Percentiles rank a stretch among this genome's conserved stretches.
Evolutionary conservation across 2,888 invertebrate species (phyloP).

Genomic region (Pinctada fucata): DNA sequence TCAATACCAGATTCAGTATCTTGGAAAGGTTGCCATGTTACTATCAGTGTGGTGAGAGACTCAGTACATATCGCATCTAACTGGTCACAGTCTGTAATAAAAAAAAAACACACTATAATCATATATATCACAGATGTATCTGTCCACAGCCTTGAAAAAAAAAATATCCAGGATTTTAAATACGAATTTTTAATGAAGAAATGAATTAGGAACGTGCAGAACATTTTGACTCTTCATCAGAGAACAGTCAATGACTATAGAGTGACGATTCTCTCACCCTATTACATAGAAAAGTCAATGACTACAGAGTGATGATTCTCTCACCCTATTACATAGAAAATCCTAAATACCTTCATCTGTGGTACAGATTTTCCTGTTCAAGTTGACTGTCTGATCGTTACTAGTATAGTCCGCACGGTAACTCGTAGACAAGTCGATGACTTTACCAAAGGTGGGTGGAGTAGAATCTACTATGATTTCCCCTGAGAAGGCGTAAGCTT

Average conservation of each 20-base stretch:
- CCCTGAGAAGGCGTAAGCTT: slow-evolving; percentile 44
- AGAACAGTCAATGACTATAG: too few relatives aligned
- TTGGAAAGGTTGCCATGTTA: slow-evolving; percentile 52
- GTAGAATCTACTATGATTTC: slow-evolving; percentile 55
- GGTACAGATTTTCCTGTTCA: slow-evolving; percentile 43
- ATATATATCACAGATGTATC: too few relatives aligned
- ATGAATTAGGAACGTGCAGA: too few relatives aligned
- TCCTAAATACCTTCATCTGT: slow-evolving; percentile 41
- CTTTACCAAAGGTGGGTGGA: slow-evolving; percentile 49
- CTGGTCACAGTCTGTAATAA: slow-evolving; percentile 42
- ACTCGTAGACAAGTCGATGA: slow-evolving; percentile 49
- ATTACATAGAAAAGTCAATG: too few relatives aligned
- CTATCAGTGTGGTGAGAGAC: slow-evolving; percentile 46
- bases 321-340: too few relatives aligned
- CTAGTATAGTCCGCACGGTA: slow-evolving; percentile 41
- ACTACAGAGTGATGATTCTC: too few relatives aligned
- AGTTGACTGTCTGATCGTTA: slow-evolving; percentile 22
- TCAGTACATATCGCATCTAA: slow-evolving; percentile 52
- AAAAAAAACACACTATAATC: background rate
- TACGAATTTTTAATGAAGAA: too few relatives aligned
- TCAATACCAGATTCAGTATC: slow-evolving; percentile 51
- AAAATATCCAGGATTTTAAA: too few relatives aligned
- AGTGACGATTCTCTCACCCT: too few relatives aligned
- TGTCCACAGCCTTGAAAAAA: too few relatives aligned
- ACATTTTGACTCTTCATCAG: too few relatives aligned